Conservation (phyloP, 2,113 vertebrate genomes). For the Callipepla californica region DNA sequence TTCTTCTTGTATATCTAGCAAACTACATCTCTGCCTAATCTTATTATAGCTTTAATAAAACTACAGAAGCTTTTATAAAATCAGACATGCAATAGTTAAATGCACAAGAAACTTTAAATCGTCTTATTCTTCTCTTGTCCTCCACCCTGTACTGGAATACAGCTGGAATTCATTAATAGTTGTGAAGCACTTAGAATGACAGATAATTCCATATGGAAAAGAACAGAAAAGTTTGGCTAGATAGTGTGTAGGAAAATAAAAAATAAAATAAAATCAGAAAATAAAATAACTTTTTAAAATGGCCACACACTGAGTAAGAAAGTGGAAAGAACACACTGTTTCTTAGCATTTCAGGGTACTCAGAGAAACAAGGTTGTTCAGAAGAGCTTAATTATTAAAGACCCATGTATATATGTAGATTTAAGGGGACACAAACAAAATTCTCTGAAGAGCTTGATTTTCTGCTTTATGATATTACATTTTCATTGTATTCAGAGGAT, state of each 20-base stretch:
- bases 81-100: neutral
- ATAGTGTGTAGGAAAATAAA: neutral
- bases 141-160: neutral
- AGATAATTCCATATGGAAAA: conserved; percentile 27
- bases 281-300: neutral
- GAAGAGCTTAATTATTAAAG: neutral
- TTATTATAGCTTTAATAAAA: neutral
- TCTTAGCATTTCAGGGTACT: neutral
- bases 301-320: neutral
- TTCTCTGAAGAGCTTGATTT: neutral
- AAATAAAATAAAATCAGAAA: neutral
- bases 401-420: neutral
- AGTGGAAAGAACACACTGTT: neutral
- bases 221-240: neutral
- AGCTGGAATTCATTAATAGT: conserved; percentile 47
- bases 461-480: neutral
- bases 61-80: neutral
- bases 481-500: neutral
- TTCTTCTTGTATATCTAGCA: neutral
- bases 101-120: neutral
- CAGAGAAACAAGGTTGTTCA: neutral
- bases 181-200: neutral
- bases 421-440: neutral
- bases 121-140: neutral
- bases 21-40: neutral